Base-by-base conservation (phyloP, 2,113 vertebrate genomes). In the Phylloscopus trochilus region DNA sequence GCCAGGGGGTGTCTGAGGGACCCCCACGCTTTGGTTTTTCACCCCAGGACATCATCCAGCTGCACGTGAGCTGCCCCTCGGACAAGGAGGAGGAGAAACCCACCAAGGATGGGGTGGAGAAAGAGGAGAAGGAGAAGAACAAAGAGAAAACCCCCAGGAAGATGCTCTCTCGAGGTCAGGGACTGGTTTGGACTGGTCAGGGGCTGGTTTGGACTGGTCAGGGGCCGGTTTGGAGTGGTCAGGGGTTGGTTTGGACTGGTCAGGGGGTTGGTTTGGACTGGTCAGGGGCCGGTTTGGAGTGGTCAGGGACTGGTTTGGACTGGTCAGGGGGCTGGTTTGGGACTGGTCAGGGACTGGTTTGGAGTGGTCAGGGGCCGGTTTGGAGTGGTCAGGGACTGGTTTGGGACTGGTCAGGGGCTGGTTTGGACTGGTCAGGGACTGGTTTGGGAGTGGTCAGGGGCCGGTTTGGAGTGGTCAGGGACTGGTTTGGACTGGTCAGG, bases 61-160 rank as follows among this genome's bases (percentile, higher is more conserved):
- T 99, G 95, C 99, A 99, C 63, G 98, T 99, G 97, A 99, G 99
- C 97, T 99, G 99, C 96, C 99, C 99, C 22, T 99, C 99, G 47
- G 99, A 99, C 97, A 99, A 99, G 93, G 99, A 99, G 83, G 99
- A 99, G 89, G 99, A 99, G 95, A 99, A 99, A 88, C 98, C 99
- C 49, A 98, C 96, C 1, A 99, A 99, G 92, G 99, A 99, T 87
- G 99, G 99, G 79, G 98, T 98, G 87, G 99, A 99, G 97, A 99
- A 99, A 92, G 99, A 99, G 95, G 99, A 99, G 78, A 98, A 99
- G 91, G 99, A 99, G 41, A 99, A 99, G 98, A 99, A 95, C 87
- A 98, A 99, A 96, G 99, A 99, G 73, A 99, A 99, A 96, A 95
- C 98, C 41, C 99, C 99, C 2, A 98, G 98, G 94, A 99, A 99